Evolutionary conservation across 2,113 vertebrate species (phyloP).

Genomic region (Odobenus rosmarus): DNA sequence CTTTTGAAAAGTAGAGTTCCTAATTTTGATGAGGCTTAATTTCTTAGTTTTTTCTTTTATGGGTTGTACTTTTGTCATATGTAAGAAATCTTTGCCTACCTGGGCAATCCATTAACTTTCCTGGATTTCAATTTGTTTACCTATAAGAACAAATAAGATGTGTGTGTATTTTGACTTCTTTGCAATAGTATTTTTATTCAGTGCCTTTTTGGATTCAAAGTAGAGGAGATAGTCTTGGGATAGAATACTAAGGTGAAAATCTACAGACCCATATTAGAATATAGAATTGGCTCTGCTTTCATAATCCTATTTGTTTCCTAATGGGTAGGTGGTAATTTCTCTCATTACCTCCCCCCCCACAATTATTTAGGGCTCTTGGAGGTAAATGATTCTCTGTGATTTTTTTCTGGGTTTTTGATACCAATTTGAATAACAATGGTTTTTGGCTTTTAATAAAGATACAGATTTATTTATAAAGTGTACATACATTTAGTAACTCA

Average conservation of each 20-base stretch:
- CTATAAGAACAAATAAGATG: constrained; percentile 10
- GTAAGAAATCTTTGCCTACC: background rate
- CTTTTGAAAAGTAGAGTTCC: constrained; percentile 8
- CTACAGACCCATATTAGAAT: background rate
- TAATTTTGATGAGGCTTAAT: background rate
- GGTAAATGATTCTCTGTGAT: background rate
- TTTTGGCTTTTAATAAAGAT: constrained; percentile 5
- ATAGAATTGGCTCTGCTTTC: background rate
- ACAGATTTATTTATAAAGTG: background rate
- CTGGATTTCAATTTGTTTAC: constrained; percentile 21
- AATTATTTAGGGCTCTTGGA: background rate
- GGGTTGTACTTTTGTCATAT: background rate
- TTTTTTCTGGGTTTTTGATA: background rate
- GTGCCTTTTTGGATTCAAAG: background rate
- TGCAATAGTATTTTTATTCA: background rate
- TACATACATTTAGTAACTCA: background rate
- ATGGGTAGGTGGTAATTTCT: background rate
- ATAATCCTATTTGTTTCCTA: constrained; percentile 5
- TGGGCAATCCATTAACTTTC: constrained; percentile 2
- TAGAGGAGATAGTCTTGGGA: background rate
- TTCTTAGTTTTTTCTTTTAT: background rate
- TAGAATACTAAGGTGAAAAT: constrained; percentile 14
- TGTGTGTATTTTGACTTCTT: constrained; percentile 9
- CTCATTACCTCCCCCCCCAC: too few relatives aligned
- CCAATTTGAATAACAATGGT: background rate